Base-by-base conservation (phyloP, 2,888 invertebrate species). In the Dasysyrphus tricinctus region DNA sequence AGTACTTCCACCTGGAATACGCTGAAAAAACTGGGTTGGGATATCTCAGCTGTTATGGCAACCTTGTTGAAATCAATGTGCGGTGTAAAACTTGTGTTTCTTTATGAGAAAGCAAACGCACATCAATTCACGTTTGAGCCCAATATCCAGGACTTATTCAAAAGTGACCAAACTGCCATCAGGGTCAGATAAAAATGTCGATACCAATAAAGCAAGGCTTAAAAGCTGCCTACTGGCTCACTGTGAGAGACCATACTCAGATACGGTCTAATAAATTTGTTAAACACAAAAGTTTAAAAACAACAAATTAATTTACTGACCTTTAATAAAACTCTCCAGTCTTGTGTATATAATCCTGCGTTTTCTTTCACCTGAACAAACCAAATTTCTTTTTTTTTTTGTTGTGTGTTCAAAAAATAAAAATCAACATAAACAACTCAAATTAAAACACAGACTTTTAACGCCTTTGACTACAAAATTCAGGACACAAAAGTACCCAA, bases 391-490 rank as follows among this genome's bases (percentile, higher is more conserved):
- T n/a, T 24, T 69, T 69, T 69, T 39, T 19, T 11, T n/a, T 32
- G 16, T 51, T 24, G n/a, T 6, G 7, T 6, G 24, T 12, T n/a
- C 5, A 47, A 24, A 14, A 59, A 39, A 37, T 5, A 57, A 49
- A 67, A 49, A 47, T 65, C 47, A 47, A 65, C 63, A 29, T 65
- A 32, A 49, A 69, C 24, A 37, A 69, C 39, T 39, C 39, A 69
- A 42, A 69, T 51, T 39, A 54, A 37, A 69, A 51, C 37, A 69
- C 51, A 69, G 49, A 54, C 69, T 69, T 54, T 39, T 42, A 69
- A 39, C 47, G 49, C 78, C 78, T 61, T 78, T 78, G 70, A 78
- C 51, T 42, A 7, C 19, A 19, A 59, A 56, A 75, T 59, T 51
- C 51, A 42, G 51, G 69, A 59, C 49, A 42, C 5, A 70, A 65